phyloP scores from a whole-genome alignment of 2,113 vertebrate genomes.

The Cichladusa arquata region DNA sequence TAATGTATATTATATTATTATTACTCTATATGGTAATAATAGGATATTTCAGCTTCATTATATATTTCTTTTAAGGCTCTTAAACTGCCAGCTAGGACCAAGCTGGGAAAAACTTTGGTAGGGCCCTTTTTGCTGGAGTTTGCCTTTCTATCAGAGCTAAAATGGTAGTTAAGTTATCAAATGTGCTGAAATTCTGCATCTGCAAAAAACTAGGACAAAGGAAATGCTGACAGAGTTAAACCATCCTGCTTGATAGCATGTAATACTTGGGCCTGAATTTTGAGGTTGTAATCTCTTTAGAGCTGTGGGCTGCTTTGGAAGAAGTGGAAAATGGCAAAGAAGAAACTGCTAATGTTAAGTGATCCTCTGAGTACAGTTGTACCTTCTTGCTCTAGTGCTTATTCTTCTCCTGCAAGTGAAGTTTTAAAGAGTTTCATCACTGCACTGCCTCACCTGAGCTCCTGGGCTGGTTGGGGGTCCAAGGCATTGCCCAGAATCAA shows the following conservation, averaged over 20 bases:
- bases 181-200: not conserved
- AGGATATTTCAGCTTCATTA: not conserved
- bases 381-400: not conserved
- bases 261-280: slow-evolving; percentile 8
- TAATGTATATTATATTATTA: not conserved
- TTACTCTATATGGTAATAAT: not conserved
- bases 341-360: not conserved
- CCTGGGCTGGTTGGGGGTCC: not conserved
- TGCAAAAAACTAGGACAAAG: not conserved
- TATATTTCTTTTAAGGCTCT: not conserved
- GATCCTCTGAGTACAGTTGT: not conserved
- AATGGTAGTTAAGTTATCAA: not conserved
- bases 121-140: not conserved
- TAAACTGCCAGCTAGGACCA: not conserved
- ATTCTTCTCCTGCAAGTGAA: not conserved
- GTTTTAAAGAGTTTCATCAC: not conserved
- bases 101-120: not conserved
- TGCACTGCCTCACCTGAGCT: not conserved
- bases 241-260: not conserved
- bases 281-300: slow-evolving; percentile 18
- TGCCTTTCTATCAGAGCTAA: not conserved
- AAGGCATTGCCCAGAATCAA: not conserved
- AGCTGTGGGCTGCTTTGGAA: not conserved
- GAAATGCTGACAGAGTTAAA: slow-evolving; percentile 24
- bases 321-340: not conserved